phyloP scores from a whole-genome alignment of 2,888 invertebrate genomes.

The Dolichomitus sp. region DNA sequence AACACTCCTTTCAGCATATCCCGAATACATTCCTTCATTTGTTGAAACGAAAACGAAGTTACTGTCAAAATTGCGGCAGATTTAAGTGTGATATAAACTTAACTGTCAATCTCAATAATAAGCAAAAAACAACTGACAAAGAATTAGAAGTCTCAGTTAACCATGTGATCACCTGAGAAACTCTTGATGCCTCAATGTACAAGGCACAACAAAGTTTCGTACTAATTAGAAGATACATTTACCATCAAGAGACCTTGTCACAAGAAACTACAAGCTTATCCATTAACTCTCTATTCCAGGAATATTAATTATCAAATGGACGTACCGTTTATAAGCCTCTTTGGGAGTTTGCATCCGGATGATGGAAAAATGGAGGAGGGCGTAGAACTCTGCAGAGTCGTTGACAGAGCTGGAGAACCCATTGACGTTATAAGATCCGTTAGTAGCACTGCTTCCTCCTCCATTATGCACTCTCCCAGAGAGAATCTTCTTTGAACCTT shows the following conservation, averaged over 20 bases:
- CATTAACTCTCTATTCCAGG: conserved; percentile 15
- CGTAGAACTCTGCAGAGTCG: conserved; percentile 2
- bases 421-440: conserved; percentile 31
- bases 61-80: background rate
- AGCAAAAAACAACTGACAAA: background rate
- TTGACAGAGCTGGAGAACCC: conserved; percentile 21
- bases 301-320: conserved; percentile 55
- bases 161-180: background rate
- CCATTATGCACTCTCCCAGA: conserved; percentile 21
- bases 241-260: background rate
- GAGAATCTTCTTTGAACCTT: conserved; percentile 24
- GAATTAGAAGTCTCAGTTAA: background rate
- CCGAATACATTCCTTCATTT: conserved; percentile 4
- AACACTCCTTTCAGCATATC: conserved; percentile 33
- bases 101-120: conserved; percentile 2
- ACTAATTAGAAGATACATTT: background rate
- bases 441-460: conserved; percentile 7
- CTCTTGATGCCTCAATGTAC: background rate
- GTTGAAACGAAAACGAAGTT: background rate
- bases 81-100: conserved; percentile 11
- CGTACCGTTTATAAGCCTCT: conserved; percentile 21
- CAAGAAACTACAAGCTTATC: conserved; percentile 25
- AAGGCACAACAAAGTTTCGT: conserved; percentile 11
- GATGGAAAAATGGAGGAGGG: background rate
- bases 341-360: background rate